phyloP scores from a whole-genome alignment of 2,113 vertebrate species.

The Pedionomus torquatus region DNA sequence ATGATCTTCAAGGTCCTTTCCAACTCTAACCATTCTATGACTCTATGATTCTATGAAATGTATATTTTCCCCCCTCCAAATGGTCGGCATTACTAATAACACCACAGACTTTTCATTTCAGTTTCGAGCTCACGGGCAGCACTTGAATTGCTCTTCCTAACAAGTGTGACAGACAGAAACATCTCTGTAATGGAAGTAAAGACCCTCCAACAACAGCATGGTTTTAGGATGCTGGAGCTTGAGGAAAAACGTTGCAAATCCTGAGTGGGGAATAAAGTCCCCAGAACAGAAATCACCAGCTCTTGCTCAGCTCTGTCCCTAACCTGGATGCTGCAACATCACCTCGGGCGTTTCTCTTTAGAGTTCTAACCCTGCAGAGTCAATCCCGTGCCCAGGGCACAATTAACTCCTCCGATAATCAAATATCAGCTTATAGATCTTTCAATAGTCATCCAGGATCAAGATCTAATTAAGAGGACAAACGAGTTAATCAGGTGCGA shows the following conservation, averaged over 20 bases:
- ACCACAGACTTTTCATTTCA: not conserved
- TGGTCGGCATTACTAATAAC: not conserved
- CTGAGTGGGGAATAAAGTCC: too few species aligned
- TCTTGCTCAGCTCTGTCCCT: not conserved
- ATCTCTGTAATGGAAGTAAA: not conserved
- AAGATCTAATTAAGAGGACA: conserved; percentile 17
- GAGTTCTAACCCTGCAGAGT: not conserved
- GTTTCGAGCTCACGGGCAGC: not conserved
- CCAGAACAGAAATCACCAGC: not conserved
- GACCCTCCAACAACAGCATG: not conserved
- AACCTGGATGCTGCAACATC: not conserved
- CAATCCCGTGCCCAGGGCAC: not conserved
- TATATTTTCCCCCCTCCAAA: not conserved
- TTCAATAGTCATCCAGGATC: conserved; percentile 15
- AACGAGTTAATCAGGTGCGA: conserved; percentile 26
- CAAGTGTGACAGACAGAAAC: not conserved
- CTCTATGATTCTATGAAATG: too few species aligned
- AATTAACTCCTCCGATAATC: conserved; percentile 35
- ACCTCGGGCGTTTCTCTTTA: not conserved
- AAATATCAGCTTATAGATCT: conserved; percentile 39
- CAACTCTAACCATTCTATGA: too few species aligned
- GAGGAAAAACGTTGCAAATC: not conserved
- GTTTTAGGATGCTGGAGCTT: not conserved
- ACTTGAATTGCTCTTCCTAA: not conserved
- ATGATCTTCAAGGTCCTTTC: too few species aligned